Base-by-base conservation (phyloP, 2,797 vertebrate genomes). In the Danio kyathit region DNA sequence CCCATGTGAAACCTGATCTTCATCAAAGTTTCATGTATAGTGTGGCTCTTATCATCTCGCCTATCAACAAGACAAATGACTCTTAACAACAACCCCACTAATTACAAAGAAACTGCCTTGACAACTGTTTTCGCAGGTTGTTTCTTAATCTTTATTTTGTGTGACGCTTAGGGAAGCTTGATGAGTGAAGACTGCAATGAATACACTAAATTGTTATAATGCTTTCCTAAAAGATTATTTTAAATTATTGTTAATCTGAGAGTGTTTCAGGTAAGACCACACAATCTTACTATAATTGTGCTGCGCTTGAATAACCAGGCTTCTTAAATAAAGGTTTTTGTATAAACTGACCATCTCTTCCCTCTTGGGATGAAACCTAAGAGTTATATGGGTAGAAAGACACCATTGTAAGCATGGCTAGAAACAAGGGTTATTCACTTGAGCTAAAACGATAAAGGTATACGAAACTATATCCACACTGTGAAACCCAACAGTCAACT, bases 21-120 rank as follows among this genome's bases (percentile, higher is more conserved):
- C 81, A 81, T 80, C 67, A 79, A 87, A 83, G 17, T 86, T 80
- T 84, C 79, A 88, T 84, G 81, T 19, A 13, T 38, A 83, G 74
- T 19, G 78, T 29, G 49, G 73, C 79, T 80, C 70, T 74, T 80
- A 77, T 85, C 74, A 78, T 65, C 29, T 61, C 8, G 13, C 46
- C n/a, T 80, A 80, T 79, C 70, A 84, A 77, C 69, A 82, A 80
- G 61, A 81, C 57, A 73, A 71, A 21, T n/a, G 14, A 17, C 41
- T 70, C 16, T 51, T 54, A 49, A 48, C 64, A 73, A 79, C 84
- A 76, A 83, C 14, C n/a, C 19, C n/a, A n/a, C 63, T 83, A 41
- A 79, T 84, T 65, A 87, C 75, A 70, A 82, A 69, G 49, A 79
- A 76, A 82, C 76, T 67, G 43, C 19, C 66, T 48, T 85, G 82